Base-by-base conservation (phyloP, 2,888 invertebrate genomes). In the Xestoiulus laeticollis region DNA sequence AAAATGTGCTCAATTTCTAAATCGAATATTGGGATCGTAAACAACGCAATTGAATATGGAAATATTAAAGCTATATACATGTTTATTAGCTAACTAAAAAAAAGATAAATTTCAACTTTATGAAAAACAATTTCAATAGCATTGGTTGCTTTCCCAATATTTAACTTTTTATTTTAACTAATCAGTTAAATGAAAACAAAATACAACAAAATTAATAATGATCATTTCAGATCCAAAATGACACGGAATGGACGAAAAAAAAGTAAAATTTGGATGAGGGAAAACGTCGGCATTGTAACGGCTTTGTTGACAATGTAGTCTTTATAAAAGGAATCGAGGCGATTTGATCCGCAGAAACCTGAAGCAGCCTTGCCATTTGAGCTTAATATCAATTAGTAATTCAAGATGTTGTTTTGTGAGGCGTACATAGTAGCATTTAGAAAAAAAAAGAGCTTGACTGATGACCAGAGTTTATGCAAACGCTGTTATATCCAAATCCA, bases 131-230 rank as follows among this genome's bases (percentile, higher is more conserved):
- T 48, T 16, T 4, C 59, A n/a, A 26, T 1, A 26, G 68, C 78
- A 78, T 78, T 78, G 78, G 14, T 78, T 78, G 78, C 78, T 78
- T 30, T 78, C 78, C 78, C 78, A 78, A 78, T 30, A 78, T 26
- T 78, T 6, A 6, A 12, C 48, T 53, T 68, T 68, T 68, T 16
- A 26, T 26, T 30, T 22, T 0, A 78, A 78, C 14, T 78, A 26
- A 22, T 22, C 22, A 14, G 26, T 30, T 78, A 4, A 59, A n/a
- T n/a, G 59, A 19, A 59, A 59, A 59, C 12, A 59, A 59, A n/a
- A 59, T n/a, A 59, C 1, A n/a, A 12, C 1, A 48, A 48, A 48
- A 1, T 48, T 48, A 48, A 59, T 48, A 48, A 48, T 16, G 48
- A 12, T 12, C 38, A 38, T 38, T 38, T 38, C 3, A 38, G 38